Conservation (phyloP, 1,140 invertebrate species). For the Euwallacea fornicatus region DNA sequence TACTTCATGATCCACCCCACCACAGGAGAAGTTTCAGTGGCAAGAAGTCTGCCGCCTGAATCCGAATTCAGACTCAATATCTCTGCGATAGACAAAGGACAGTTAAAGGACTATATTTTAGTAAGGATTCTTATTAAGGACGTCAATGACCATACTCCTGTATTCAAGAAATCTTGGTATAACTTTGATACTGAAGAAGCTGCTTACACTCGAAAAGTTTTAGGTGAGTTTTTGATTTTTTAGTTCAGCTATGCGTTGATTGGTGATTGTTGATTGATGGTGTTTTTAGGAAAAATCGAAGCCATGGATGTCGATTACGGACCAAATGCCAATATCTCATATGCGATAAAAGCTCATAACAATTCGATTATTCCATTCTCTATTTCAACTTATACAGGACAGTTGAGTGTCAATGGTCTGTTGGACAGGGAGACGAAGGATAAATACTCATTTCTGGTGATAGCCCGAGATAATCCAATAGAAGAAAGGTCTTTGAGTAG, state of each 20-base stretch:
- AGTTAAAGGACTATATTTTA: conserved; percentile 67
- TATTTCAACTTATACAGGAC: conserved; percentile 72
- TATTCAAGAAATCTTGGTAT: conserved; percentile 80
- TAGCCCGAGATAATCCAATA: conserved; percentile 73
- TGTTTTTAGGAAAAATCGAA: conserved; percentile 59
- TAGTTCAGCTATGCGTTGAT: background rate
- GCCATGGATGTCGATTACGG: conserved; percentile 77
- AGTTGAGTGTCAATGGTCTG: conserved; percentile 72
- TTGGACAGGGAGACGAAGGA: conserved; percentile 77
- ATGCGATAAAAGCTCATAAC: conserved; percentile 61
- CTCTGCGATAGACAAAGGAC: conserved; percentile 74
- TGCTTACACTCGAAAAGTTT: conserved; percentile 65
- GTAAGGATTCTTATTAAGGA: conserved; percentile 73
- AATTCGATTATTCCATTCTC: conserved; percentile 70
- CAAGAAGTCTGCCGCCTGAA: conserved; percentile 73
- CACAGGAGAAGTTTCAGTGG: conserved; percentile 75
- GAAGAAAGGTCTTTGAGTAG: conserved; percentile 62
- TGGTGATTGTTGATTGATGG: background rate
- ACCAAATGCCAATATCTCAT: conserved; percentile 74
- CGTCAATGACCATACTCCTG: conserved; percentile 83
- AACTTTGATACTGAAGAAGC: conserved; percentile 82
- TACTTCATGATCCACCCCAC: conserved; percentile 74
- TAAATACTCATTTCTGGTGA: conserved; percentile 71
- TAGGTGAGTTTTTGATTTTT: conserved; percentile 57
- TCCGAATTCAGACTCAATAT: conserved; percentile 77